phyloP scores from a whole-genome alignment of 2,113 vertebrate species.

The Cryptomyrus ogoouensis region DNA sequence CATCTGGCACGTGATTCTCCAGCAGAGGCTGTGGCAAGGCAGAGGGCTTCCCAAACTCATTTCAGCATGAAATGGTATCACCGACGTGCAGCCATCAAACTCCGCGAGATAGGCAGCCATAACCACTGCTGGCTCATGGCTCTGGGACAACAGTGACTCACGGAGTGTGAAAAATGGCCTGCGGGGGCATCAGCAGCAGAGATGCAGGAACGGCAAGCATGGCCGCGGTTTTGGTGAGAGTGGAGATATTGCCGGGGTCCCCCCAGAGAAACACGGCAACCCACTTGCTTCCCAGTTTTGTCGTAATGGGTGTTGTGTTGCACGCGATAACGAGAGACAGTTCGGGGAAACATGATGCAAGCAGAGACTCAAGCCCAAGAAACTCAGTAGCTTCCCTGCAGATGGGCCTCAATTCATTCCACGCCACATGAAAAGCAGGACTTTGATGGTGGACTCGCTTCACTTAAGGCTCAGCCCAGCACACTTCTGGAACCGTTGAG shows the following conservation, averaged over 20 bases:
- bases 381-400: neutral
- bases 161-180: slow-evolving; percentile 20
- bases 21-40: neutral
- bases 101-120: slow-evolving; percentile 31
- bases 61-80: slow-evolving; percentile 21
- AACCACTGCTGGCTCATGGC: slow-evolving; percentile 7
- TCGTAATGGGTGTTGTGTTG: neutral
- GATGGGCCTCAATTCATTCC: neutral
- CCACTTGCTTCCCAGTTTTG: neutral
- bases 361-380: neutral
- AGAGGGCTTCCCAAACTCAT: neutral
- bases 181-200: neutral
- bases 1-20: slow-evolving; percentile 16
- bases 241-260: neutral
- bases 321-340: neutral
- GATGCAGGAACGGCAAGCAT: neutral
- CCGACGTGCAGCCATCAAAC: neutral
- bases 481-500: neutral
- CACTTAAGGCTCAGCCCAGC: neutral
- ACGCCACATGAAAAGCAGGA: neutral
- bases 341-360: neutral
- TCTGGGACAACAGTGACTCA: neutral
- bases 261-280: neutral
- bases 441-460: neutral
- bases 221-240: neutral